phyloP scores from a whole-genome alignment of 2,797 vertebrate genomes.

The Notamacropus eugenii region DNA sequence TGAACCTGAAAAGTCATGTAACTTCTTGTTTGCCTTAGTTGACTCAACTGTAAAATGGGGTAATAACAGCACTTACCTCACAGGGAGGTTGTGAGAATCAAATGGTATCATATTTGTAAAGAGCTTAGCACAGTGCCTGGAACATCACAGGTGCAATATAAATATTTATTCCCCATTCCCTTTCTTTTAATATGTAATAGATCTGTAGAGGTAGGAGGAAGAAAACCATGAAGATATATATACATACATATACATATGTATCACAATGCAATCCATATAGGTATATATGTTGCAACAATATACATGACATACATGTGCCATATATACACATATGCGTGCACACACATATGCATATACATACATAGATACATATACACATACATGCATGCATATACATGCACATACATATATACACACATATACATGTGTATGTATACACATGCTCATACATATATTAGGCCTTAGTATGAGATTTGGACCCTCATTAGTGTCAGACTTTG shows the following conservation, averaged over 20 bases:
- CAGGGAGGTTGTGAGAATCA: not conserved
- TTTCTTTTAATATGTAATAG: not conserved
- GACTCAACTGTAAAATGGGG: not conserved
- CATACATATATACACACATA: too few species aligned
- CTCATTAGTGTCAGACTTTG: slow-evolving; percentile 85
- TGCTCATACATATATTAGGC: not conserved
- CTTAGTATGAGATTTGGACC: slow-evolving; percentile 84
- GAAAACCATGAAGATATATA: not conserved
- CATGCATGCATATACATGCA: too few species aligned
- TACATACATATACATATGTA: not conserved
- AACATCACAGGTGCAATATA: not conserved
- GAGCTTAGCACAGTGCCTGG: not conserved
- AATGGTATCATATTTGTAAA: not conserved
- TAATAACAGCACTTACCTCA: not conserved
- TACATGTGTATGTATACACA: not conserved
- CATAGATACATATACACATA: too few species aligned
- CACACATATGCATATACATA: not conserved
- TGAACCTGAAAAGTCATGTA: not conserved
- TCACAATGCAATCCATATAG: not conserved
- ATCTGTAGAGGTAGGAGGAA: not conserved
- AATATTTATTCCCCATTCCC: not conserved
- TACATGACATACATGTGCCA: too few species aligned
- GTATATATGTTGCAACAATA: too few species aligned
- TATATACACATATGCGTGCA: too few species aligned
- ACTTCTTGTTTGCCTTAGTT: not conserved